Evolutionary conservation across 64 coral and sea anemone species (phyloP).

Genomic region (Pachyseris speciosa): DNA sequence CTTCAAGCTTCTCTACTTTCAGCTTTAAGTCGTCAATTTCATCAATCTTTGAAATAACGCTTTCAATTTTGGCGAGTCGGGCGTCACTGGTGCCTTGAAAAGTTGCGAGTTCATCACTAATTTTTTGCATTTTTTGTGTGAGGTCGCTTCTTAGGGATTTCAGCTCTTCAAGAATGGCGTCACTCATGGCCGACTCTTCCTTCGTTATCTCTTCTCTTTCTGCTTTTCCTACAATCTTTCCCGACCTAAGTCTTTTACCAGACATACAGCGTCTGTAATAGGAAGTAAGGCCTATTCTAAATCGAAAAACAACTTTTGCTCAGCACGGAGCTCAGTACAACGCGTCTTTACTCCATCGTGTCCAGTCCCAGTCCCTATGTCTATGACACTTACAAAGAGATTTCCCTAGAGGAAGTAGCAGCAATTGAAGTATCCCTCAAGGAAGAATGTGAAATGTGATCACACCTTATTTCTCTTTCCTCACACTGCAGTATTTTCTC

Average conservation of each 20-base stretch:
- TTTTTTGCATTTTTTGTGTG: background rate
- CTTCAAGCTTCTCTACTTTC: background rate
- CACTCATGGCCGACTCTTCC: background rate
- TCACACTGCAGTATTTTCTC: too few species aligned
- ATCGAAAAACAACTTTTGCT: background rate
- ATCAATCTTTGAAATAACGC: background rate
- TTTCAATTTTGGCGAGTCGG: background rate
- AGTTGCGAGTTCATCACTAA: background rate
- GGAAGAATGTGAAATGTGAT: too few species aligned
- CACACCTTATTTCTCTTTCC: too few species aligned
- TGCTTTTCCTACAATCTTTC: background rate
- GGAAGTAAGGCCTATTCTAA: background rate
- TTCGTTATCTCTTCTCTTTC: background rate
- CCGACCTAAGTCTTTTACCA: background rate
- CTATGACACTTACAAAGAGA: too few species aligned
- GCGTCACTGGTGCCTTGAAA: background rate
- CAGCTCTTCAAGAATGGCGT: constrained; percentile 1
- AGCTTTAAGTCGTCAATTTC: background rate
- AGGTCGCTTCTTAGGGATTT: background rate
- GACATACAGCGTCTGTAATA: background rate
- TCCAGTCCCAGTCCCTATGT: too few species aligned
- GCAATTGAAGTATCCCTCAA: too few species aligned
- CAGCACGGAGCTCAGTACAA: background rate
- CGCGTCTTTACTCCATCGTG: background rate
- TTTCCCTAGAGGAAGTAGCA: too few species aligned